A percentile compares a stretch with the other conserved stretches of the same genome.
phyloP scores from a whole-genome alignment of 2,888 invertebrate species.

The Leptopilina drosophilae region DNA sequence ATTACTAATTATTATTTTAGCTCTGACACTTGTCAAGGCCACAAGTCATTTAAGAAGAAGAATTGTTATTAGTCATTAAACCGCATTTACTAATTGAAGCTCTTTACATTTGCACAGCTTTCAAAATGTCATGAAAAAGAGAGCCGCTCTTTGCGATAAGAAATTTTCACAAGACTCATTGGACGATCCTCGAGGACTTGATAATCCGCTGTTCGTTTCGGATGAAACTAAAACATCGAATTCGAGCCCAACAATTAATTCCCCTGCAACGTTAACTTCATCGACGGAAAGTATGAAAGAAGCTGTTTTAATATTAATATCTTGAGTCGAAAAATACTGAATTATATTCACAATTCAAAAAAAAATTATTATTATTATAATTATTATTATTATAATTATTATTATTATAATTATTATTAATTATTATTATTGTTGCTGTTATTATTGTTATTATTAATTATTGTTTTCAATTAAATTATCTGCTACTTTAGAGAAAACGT shows the following conservation, averaged over 20 bases:
- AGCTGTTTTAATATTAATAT: no score
- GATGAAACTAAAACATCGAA: slow-evolving; percentile 61
- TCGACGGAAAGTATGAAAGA: slow-evolving; percentile 55
- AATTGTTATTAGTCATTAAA: background rate
- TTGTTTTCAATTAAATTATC: slow-evolving; percentile 9
- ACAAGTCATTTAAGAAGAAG: no score
- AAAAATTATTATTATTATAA: background rate
- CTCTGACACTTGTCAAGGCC: no score
- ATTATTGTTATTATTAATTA: background rate
- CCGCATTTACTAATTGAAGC: background rate
- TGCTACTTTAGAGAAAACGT: slow-evolving; percentile 64
- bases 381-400: no score
- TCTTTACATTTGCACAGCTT: slow-evolving; percentile 37
- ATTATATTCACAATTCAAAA: no score
- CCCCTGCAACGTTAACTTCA: slow-evolving; percentile 53
- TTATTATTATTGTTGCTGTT: no score
- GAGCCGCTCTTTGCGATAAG: slow-evolving; percentile 48
- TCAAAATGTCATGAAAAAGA: slow-evolving; percentile 32
- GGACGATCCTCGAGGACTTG: slow-evolving; percentile 68
- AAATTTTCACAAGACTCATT: slow-evolving; percentile 67
- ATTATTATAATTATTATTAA: no score
- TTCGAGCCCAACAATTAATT: slow-evolving; percentile 58
- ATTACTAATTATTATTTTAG: no score
- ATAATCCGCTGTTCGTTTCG: slow-evolving; percentile 67
- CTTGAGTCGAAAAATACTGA: no score